Evolutionary conservation across 2,888 invertebrate species (phyloP), one percentile per base, ranked within the genome.

Genomic region (Drosophila neonasuta): DNA sequence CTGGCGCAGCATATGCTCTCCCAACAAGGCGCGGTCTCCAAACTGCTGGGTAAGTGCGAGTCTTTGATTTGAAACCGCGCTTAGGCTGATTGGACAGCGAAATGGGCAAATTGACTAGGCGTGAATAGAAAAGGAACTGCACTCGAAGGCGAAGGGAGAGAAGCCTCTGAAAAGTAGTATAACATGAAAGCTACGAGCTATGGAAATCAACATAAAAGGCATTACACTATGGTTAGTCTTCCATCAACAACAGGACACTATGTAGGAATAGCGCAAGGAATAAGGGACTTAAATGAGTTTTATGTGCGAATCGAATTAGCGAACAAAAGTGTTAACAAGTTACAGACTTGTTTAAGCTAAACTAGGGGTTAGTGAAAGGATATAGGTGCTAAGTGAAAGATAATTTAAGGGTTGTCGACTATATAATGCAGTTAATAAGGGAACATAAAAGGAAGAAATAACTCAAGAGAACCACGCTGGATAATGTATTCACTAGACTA

Each of bases 21-120:
- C 67, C 97, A 97, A 92, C 97, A 97, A 92, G 97, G 97, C 86
- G 97, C 97, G 88, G 97, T 96, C 86, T 96, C 96, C 79, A 97
- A 97, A 92, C 93, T 97, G 89, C 92, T 97, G 90, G 97, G 97
- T 97, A 92, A 95, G 96, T 79, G 8, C 15, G 6, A 13, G 7
- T 1, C 39, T 3, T 8, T 4, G 9, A n/a, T 4, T 17, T 32
- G n/a, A 11, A 4, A 39, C n/a, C 36, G 36, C 36, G n/a, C 11
- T 39, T 3, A 2, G 15, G 9, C 13, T 5, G 10, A 46, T 13
- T n/a, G 4, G 5, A 41, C 7, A 41, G 15, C 7, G 13, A 6
- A 41, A 15, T 8, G 13, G 32, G 32, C 9, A 32, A 32, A 8
- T 32, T 32, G 3, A 15, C 39, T 8, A 41, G 39, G 13, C 10